Evolutionary conservation across 2,113 vertebrate genomes (phyloP), one percentile per base, ranked within the genome.

Genomic region (Gallinago undulata): DNA sequence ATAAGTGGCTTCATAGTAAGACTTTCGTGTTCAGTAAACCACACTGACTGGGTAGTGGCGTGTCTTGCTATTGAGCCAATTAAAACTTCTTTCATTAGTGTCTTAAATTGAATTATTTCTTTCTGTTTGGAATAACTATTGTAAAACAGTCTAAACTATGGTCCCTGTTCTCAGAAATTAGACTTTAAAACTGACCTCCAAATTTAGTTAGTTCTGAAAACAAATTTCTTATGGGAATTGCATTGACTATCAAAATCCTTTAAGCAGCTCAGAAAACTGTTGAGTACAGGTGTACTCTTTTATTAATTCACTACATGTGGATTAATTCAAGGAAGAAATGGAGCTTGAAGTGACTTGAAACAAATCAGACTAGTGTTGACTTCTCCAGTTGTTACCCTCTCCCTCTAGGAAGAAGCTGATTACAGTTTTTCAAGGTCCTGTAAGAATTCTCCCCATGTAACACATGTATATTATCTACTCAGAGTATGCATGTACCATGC

Each of bases 401-500:
- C 18, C 12, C 14, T 57, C 17, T n/a, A 39, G n/a, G 23, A 21
- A 68, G 63, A 43, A 45, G 5, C 19, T 31, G 35, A 59, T n/a
- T 25, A 18, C 5, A 30, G 4, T 13, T 87, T 82, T 79, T 66
- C 18, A 19, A 28, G n/a, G 9, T 59, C 13, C n/a, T 73, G 5
- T 33, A 21, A 13, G 19, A 45, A 7, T 11, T 66, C 17, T 72
- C 9, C 11, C 5, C 6, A 6, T 35, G 16, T n/a, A 43, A 37
- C 6, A 19, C 2, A 16, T 4, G 3, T 19, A 24, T 13, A 4
- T 19, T 41, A 4, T 56, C 35, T 70, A 14, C 31, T 37, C 41
- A 31, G 39, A 35, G 6, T 27, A 51, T 8, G 10, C 0, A 0
- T 4, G 11, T 10, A 15, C 17, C 2, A 1, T 37, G 25, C 4